These are phyloP conservation scores for Gymnoscopelus microlampas DNA, from an alignment of 2,797 vertebrate species.

Conservation along the genomic window DNA sequence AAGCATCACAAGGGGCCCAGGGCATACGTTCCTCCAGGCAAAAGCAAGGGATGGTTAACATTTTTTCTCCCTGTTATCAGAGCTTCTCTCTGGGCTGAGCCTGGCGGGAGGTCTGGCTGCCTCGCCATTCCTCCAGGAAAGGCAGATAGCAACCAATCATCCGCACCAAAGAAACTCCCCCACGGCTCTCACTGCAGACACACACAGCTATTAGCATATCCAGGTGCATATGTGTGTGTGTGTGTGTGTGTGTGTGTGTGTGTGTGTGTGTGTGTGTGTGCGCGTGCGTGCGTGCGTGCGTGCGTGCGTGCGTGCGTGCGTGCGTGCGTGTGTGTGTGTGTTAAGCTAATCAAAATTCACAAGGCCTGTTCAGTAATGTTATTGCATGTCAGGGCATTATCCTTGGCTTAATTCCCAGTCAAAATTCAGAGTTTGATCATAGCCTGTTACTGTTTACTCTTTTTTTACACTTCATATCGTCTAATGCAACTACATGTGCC, in stretches of 20 bases:
- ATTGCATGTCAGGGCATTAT: conserved; percentile 41
- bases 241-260: conserved; percentile 15
- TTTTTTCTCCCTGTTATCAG: conserved; percentile 69
- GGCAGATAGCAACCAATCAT: conserved; percentile 75
- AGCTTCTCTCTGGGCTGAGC: conserved; percentile 63
- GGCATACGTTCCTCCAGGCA: conserved; percentile 61
- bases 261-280: conserved; percentile 30
- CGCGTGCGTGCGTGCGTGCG: conserved; percentile 3
- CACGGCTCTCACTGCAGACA: conserved; percentile 53
- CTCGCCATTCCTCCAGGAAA: conserved; percentile 59
- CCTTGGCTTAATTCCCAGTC: conserved; percentile 59
- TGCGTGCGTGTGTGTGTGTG: not conserved
- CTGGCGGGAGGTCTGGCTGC: conserved; percentile 60
- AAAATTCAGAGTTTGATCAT: conserved; percentile 62
- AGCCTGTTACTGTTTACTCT: conserved; percentile 67
- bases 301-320: conserved; percentile 27
- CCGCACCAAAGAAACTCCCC: conserved; percentile 65
- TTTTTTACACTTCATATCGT: conserved; percentile 57
- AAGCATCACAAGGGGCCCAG: conserved; percentile 55
- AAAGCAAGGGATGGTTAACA: conserved; percentile 42
- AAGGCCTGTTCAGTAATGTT: not conserved
- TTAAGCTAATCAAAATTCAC: not conserved
- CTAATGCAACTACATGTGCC: conserved; percentile 21
- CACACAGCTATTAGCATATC: conserved; percentile 61
- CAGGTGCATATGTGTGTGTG: conserved; percentile 52